phyloP scores from a whole-genome alignment of 2,888 invertebrate species.

The Agrenia bidenticulata region DNA sequence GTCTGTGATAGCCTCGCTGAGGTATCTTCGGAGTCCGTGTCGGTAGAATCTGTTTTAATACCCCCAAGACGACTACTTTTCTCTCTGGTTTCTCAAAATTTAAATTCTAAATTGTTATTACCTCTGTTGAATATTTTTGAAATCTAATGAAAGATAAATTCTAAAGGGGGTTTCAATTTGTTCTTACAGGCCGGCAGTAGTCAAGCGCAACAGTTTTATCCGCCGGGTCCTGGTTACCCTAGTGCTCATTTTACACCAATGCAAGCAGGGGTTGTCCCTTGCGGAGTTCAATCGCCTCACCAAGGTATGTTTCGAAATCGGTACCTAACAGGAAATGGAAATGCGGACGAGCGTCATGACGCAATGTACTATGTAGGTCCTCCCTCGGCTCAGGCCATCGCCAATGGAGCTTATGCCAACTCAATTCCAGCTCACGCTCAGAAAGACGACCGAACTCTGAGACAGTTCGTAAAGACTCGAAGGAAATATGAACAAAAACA shows the following conservation, averaged over 20 bases:
- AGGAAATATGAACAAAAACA: constrained; percentile 73
- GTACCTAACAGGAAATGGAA: background rate
- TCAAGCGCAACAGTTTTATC: constrained; percentile 50
- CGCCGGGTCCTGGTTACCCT: constrained; percentile 50
- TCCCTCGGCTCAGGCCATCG: constrained; percentile 22
- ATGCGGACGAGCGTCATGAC: background rate
- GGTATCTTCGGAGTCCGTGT: too few relatives aligned
- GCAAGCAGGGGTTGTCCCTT: constrained; percentile 49
- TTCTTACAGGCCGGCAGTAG: constrained; percentile 48
- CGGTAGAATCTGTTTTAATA: background rate
- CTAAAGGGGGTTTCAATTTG: constrained; percentile 15
- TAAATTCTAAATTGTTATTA: too few relatives aligned
- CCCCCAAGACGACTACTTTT: constrained; percentile 1
- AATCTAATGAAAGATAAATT: too few relatives aligned
- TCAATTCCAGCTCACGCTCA: constrained; percentile 56
- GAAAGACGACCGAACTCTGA: constrained; percentile 76
- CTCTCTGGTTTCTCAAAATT: background rate
- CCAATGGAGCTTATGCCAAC: constrained; percentile 38
- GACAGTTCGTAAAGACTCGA: constrained; percentile 74
- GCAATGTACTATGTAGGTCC: constrained; percentile 15
- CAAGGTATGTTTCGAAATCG: constrained; percentile 28
- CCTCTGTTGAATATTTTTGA: too few relatives aligned
- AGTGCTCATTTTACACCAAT: constrained; percentile 46
- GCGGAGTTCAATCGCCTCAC: constrained; percentile 48
- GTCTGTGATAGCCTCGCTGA: too few relatives aligned